Conservation (phyloP, 2,797 vertebrate species). For the Acipenser ruthenus region DNA sequence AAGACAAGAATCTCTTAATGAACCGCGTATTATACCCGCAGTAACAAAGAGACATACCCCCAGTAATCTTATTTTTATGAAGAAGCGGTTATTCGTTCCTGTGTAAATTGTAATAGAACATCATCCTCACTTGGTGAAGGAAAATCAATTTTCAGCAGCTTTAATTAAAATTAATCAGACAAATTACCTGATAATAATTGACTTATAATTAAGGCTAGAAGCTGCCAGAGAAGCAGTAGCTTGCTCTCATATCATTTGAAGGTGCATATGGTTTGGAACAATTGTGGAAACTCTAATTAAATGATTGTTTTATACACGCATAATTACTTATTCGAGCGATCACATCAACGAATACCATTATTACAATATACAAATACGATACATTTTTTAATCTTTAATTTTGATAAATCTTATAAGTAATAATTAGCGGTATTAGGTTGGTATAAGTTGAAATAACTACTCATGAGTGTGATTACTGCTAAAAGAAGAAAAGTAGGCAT, state of each 20-base stretch:
- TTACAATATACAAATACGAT: too few species aligned
- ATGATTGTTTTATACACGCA: too few species aligned
- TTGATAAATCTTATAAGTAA: too few species aligned
- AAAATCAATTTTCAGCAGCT: slow-evolving; percentile 49
- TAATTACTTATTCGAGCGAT: too few species aligned
- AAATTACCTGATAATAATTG: slow-evolving; percentile 44
- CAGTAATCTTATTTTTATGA: slow-evolving; percentile 12
- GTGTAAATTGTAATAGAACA: slow-evolving; percentile 22
- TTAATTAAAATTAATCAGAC: slow-evolving; percentile 52
- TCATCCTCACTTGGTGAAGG: slow-evolving; percentile 32
- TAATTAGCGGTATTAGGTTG: too few species aligned
- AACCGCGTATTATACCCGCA: slow-evolving; percentile 29
- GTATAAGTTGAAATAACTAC: too few species aligned
- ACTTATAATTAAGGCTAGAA: slow-evolving; percentile 50
- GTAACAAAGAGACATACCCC: slow-evolving; percentile 15
- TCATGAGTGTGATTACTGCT: too few species aligned
- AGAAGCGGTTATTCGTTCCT: slow-evolving; percentile 6
- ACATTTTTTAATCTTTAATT: too few species aligned
- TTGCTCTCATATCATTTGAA: slow-evolving; percentile 20
- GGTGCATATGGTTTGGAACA: slow-evolving; percentile 28
- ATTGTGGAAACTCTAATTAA: not conserved
- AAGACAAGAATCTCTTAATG: slow-evolving; percentile 16
- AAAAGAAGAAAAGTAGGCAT: too few species aligned
- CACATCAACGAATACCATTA: too few species aligned
- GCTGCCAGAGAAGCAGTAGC: slow-evolving; percentile 48